phyloP scores from a whole-genome alignment of 1,140 invertebrate species.

The Venturia canescens region DNA sequence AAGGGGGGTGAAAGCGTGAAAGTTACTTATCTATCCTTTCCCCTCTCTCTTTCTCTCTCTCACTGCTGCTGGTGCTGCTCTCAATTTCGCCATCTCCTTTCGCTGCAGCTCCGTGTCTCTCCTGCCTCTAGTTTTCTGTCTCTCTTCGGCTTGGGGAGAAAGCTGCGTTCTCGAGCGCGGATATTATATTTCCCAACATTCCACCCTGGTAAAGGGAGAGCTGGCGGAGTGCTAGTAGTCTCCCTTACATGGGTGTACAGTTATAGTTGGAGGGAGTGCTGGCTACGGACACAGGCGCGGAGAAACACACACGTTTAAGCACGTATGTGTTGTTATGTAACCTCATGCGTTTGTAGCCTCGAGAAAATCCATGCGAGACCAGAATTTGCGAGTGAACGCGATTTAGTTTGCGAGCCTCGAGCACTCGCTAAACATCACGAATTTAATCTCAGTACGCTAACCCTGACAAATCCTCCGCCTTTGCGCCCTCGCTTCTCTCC shows the following conservation, averaged over 20 bases:
- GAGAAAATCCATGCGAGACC: not conserved
- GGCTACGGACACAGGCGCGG: not conserved
- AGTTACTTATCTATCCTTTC: not conserved
- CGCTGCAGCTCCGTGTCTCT: too few species aligned
- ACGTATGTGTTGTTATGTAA: not conserved
- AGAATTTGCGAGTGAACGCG: conserved; percentile 27
- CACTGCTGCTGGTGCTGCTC: too few species aligned
- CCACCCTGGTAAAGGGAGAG: conserved; percentile 15
- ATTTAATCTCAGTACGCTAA: conserved; percentile 33
- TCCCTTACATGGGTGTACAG: not conserved
- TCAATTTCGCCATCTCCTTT: too few species aligned
- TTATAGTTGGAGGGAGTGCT: not conserved
- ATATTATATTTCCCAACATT: conserved; percentile 37
- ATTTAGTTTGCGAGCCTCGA: conserved; percentile 33
- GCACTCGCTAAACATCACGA: conserved; percentile 38
- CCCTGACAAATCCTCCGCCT: conserved; percentile 7
- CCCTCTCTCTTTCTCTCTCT: not conserved
- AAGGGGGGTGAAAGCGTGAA: conserved; percentile 12
- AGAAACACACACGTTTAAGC: not conserved
- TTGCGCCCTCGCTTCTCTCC: not conserved
- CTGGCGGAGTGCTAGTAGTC: not conserved
- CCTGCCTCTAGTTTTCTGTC: not conserved
- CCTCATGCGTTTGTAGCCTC: not conserved
- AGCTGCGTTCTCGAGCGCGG: conserved; percentile 18
- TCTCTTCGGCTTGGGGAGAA: not conserved